These are phyloP conservation scores for Hyles euphorbiae DNA, from an alignment of 1,140 invertebrate species.

Conservation along the genomic window DNA sequence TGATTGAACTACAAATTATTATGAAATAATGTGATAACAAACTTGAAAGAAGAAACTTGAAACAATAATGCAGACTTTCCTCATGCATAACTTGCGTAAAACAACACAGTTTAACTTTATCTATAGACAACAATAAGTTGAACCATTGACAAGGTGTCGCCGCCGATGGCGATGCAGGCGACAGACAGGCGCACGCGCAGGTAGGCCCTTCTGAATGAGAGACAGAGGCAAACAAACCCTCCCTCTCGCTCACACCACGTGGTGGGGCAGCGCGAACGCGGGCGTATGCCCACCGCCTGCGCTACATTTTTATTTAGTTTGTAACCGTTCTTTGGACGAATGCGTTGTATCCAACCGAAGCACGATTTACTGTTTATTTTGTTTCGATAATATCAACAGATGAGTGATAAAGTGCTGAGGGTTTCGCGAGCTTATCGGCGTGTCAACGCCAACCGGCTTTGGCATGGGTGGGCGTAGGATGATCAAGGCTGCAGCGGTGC, in stretches of 20 bases:
- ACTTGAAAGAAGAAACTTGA: too few relatives aligned
- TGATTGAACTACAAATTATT: too few relatives aligned
- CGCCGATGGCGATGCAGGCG: conserved; percentile 47
- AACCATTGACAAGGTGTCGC: conserved; percentile 67
- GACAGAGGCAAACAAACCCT: conserved; percentile 30
- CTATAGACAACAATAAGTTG: conserved; percentile 60
- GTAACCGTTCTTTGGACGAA: conserved; percentile 46
- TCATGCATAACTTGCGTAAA: too few relatives aligned
- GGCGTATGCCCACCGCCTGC: conserved; percentile 57
- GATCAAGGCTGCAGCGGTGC: conserved; percentile 57
- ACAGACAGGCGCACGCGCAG: conserved; percentile 60
- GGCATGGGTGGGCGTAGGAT: conserved; percentile 64
- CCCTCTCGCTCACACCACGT: conserved; percentile 54
- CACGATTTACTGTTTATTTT: conserved; percentile 33
- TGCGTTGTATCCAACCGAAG: background rate
- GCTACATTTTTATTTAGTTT: conserved; percentile 75
- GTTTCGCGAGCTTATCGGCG: conserved; percentile 49
- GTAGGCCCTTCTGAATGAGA: conserved; percentile 39
- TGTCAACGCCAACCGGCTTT: conserved; percentile 75
- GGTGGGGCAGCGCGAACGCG: conserved; percentile 55
- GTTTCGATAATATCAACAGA: conserved; percentile 64
- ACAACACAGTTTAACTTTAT: background rate
- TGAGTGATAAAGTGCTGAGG: conserved; percentile 59
- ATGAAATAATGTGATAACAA: too few relatives aligned
- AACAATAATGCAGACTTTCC: too few relatives aligned